These are phyloP conservation scores for Sebastes glaucus DNA, from an alignment of 2,797 vertebrate genomes.

Conservation along the genomic window DNA sequence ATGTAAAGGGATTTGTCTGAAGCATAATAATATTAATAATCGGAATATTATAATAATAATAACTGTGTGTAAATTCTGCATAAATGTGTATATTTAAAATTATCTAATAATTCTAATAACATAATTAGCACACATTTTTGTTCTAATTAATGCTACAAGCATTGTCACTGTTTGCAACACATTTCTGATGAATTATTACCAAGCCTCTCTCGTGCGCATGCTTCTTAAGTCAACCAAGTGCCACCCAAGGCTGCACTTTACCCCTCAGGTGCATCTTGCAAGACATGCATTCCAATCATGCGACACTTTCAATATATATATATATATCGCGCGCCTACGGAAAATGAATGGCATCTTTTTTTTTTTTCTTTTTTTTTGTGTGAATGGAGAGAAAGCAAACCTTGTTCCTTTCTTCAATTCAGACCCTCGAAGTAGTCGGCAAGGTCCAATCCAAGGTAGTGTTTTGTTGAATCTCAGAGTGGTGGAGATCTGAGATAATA, in stretches of 20 bases:
- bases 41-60: neutral
- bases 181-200: conserved; percentile 84
- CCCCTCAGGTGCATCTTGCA: conserved; percentile 71
- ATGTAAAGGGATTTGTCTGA: conserved; percentile 44
- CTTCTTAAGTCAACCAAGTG: conserved; percentile 72
- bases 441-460: conserved; percentile 53
- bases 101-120: conserved; percentile 2
- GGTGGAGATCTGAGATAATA: conserved; percentile 70
- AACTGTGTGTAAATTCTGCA: conserved; percentile 44
- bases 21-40: conserved; percentile 48
- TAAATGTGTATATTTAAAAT: neutral
- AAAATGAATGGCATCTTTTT: conserved; percentile 53
- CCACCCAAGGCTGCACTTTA: conserved; percentile 77
- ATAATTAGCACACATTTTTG: conserved; percentile 66
- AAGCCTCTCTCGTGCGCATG: conserved; percentile 67
- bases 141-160: conserved; percentile 49
- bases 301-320: conserved; percentile 48
- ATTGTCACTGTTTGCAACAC: conserved; percentile 70
- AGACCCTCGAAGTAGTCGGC: conserved; percentile 36
- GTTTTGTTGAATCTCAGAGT: conserved; percentile 59
- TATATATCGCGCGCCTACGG: neutral
- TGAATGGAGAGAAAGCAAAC: conserved; percentile 38
- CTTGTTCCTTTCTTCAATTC: conserved; percentile 54
- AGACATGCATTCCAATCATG: conserved; percentile 75
- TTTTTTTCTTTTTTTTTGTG: neutral